Evolutionary conservation across 2,797 vertebrate species (phyloP), one percentile per base, ranked within the genome.

Genomic region (Cephalopachus bancanus): DNA sequence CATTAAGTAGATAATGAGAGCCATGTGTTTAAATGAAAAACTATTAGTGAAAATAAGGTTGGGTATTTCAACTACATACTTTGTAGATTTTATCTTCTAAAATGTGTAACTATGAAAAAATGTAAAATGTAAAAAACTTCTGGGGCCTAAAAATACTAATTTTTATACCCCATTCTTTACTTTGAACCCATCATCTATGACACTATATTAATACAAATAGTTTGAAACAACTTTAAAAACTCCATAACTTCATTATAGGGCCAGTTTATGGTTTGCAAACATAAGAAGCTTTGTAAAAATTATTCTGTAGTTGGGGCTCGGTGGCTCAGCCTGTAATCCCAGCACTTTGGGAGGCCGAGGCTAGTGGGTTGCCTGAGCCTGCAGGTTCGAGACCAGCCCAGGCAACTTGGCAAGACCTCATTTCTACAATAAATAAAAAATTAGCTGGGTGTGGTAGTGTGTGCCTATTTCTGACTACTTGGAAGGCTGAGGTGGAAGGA

Each of bases 21-120:
- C 16, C 89, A 4, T 67, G 33, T 62, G 1, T 93, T 95, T 93
- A 92, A 93, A 37, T 76, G 51, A 74, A 79, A n/a, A 88, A 17
- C 37, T 80, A 10, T 87, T 95, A 69, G 37, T 95, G 62, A 90
- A 91, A 92, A 76, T 80, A 93, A 95, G 62, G 55, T 67, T 80
- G 87, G 64, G 26, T 92, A 65, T 93, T 86, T 83, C 24, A 75
- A 20, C 44, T 86, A 57, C 79, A 57, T 93, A 51, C 30, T 93
- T 87, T 93, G 44, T 86, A 75, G 24, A 57, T 62, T 93, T 93
- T 84, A 67, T 93, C 17, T 95, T 24, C 76, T 93, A 62, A 93
- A 94, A 86, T 86, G 5, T 83, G 1, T 57, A 67, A 90, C 64
- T 93, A 55, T 6, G 69, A 57, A 20, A 92, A 93, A 83, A 80